Evolutionary conservation across 35 echinoderm and acorn worm species (phyloP), one percentile per base, ranked within the genome.

Genomic region (Diadema setosum): DNA sequence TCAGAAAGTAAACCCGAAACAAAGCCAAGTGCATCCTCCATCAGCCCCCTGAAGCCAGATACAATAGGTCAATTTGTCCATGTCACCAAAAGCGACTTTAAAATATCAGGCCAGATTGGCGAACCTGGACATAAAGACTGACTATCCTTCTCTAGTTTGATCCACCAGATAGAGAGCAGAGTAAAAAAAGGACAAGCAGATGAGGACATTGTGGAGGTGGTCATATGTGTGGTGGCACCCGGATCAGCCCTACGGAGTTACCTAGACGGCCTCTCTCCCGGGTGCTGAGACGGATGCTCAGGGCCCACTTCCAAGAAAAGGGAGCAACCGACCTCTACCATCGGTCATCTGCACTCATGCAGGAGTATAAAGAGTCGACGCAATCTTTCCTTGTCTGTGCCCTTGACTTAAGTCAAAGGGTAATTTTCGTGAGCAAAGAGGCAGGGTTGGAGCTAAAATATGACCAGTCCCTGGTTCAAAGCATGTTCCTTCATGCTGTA

Each of bases 41-140:
- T 35, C 20, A 34, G 5, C 15, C 20, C n/a, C 45, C 41, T 41
- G 2, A 64, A 36, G 5, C 8, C 50, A 56, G 46, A 65, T 42
- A 30, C 0, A 26, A 3, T 29, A 34, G 1, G 30, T 17, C 75
- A 45, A 70, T 16, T 42, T 6, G 33, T 84, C 11, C 42, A 33
- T 7, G n/a, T 88, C 46, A 16, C 46, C 2, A 74, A 76, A 1
- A 81, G 73, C 35, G 82, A 94, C 6, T 94, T 94, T 58, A 85
- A 75, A 60, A 90, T 90, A 16, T 55, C 87, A 15, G 93, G 93
- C 0, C 87, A 94, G 46, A 70, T 94, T 46, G 93, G 87, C 3
- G 75, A 86, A 23, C 82, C 70, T 67, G 73, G 83, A 8, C 93
- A 94, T 17, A 80, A 81, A 61, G 81, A 94, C 49, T 41, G 52